Conservation (phyloP, 2,113 vertebrate genomes). For the Leiothrix lutea region DNA sequence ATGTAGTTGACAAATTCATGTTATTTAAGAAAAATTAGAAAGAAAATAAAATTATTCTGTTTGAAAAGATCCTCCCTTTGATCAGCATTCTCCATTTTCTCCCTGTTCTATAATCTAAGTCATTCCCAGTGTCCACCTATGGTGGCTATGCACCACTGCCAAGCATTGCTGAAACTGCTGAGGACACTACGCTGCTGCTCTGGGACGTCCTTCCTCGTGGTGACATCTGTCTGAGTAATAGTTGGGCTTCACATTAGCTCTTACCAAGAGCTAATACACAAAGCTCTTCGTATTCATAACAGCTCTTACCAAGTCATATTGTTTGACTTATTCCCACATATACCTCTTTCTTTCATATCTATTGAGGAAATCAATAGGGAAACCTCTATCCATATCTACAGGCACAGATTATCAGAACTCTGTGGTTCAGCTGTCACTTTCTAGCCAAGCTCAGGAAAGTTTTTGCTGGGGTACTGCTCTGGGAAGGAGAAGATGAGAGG, state of each 20-base stretch:
- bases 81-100: neutral
- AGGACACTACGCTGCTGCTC: neutral
- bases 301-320: no score
- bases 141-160: rapidly evolving
- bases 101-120: neutral
- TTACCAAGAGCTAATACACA: no score
- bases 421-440: neutral
- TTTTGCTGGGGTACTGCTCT: neutral
- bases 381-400: rapidly evolving
- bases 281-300: no score
- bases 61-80: neutral
- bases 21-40: neutral
- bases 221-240: neutral
- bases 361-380: neutral
- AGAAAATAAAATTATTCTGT: neutral
- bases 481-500: neutral
- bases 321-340: neutral
- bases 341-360: neutral
- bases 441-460: neutral
- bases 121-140: neutral
- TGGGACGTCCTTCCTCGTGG: rapidly evolving
- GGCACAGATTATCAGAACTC: neutral
- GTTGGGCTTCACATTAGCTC: neutral
- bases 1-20: neutral
- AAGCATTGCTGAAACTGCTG: neutral